Conservation (phyloP, 2,888 invertebrate genomes). For the Calephelis perditalis region DNA sequence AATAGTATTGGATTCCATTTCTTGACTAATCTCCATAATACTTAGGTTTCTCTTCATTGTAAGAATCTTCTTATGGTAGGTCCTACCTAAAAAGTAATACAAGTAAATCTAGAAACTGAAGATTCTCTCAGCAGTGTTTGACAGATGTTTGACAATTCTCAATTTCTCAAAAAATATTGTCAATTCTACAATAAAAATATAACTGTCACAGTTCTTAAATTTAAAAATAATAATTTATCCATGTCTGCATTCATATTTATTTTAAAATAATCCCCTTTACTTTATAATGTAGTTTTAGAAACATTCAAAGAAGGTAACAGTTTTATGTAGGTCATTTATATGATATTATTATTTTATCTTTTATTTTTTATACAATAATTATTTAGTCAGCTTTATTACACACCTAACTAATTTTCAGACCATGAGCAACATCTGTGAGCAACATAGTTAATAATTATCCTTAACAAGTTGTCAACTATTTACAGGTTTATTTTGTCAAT, state of each 20-base stretch:
- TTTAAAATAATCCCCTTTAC: neutral
- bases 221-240: neutral
- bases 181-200: neutral
- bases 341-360: no score
- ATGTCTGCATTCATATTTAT: neutral
- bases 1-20: neutral
- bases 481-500: no score
- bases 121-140: conserved; percentile 10
- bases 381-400: no score
- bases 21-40: neutral
- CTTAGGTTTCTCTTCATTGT: neutral
- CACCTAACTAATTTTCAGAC: no score
- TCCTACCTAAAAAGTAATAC: conserved; percentile 4
- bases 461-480: no score
- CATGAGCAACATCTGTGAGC: no score
- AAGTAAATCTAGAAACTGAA: neutral
- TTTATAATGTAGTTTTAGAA: neutral
- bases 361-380: no score
- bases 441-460: no score
- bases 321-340: no score
- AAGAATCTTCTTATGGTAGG: neutral
- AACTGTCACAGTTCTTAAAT: conserved; percentile 1
- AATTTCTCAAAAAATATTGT: conserved; percentile 13
- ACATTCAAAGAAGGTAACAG: no score
- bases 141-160: conserved; percentile 15